A percentile compares a stretch with the other conserved stretches of the same genome.
Conservation (phyloP, 2,113 vertebrate genomes). For the Coryphaenoides rupestris region DNA sequence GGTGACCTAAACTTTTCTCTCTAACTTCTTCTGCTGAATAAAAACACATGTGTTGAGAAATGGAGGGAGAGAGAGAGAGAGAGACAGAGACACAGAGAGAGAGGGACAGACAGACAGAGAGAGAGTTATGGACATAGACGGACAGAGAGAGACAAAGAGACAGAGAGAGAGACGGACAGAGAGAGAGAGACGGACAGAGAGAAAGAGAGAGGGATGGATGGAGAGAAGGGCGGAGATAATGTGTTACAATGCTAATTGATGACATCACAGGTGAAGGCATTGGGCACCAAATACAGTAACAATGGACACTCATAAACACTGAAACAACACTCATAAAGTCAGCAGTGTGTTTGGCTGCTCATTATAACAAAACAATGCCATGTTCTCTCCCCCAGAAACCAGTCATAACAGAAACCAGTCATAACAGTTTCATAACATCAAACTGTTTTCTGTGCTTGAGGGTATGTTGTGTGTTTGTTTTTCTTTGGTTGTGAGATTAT, state of each 20-base stretch:
- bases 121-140: no score
- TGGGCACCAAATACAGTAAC: conserved; percentile 42
- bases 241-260: conserved; percentile 39
- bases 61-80: no score
- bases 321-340: conserved; percentile 19
- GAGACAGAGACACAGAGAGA: no score
- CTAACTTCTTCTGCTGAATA: conserved; percentile 59
- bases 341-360: conserved; percentile 32
- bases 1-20: conserved; percentile 62
- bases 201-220: no score
- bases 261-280: conserved; percentile 50
- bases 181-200: no score
- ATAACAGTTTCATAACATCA: conserved; percentile 31
- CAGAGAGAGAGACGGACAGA: no score
- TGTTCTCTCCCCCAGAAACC: no score
- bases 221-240: conserved; percentile 1
- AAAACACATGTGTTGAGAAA: conserved; percentile 71
- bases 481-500: conserved; percentile 23
- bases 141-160: no score
- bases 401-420: no score
- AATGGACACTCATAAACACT: conserved; percentile 40
- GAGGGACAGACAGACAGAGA: no score
- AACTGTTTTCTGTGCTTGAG: background rate
- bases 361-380: conserved; percentile 35
- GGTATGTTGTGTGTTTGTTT: conserved; percentile 10